Percentiles rank a stretch among this genome's conserved stretches.
Conservation (phyloP, 2,888 invertebrate genomes). For the Drosophila trichaetosa region DNA sequence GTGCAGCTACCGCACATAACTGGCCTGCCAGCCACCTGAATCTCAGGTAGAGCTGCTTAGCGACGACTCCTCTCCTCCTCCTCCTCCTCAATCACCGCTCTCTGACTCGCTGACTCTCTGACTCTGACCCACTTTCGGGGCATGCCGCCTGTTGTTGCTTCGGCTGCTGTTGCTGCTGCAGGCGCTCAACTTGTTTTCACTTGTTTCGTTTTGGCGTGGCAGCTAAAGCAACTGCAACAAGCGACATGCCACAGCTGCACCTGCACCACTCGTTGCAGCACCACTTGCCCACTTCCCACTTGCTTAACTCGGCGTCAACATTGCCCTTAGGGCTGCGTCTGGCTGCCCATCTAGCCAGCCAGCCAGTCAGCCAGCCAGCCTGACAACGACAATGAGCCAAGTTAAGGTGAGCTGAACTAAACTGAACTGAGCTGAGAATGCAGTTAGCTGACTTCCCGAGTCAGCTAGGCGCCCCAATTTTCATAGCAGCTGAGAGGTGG, state of each 20-base stretch:
- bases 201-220: constrained; percentile 71
- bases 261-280: constrained; percentile 10
- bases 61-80: constrained; percentile 31
- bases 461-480: constrained; percentile 49
- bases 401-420: constrained; percentile 11
- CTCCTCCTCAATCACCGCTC: constrained; percentile 1
- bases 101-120: constrained; percentile 47
- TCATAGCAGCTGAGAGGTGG: constrained; percentile 11
- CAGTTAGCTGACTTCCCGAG: constrained; percentile 34
- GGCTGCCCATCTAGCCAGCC: constrained; percentile 38
- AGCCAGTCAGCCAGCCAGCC: neutral
- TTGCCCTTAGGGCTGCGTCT: constrained; percentile 74
- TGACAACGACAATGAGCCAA: constrained; percentile 29
- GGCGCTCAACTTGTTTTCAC: constrained; percentile 75
- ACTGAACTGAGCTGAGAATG: constrained; percentile 16
- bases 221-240: constrained; percentile 30
- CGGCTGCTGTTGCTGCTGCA: constrained; percentile 28
- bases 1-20: constrained; percentile 56
- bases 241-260: constrained; percentile 46
- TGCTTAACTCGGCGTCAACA: constrained; percentile 26
- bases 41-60: constrained; percentile 44
- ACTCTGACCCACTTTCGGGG: constrained; percentile 75
- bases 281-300: constrained; percentile 16
- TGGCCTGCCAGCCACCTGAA: constrained; percentile 62
- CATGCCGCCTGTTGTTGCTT: constrained; percentile 33